phyloP scores from a whole-genome alignment of 37 sponge, comb jelly and placozoan genomes.

The Beroe forskalii region DNA sequence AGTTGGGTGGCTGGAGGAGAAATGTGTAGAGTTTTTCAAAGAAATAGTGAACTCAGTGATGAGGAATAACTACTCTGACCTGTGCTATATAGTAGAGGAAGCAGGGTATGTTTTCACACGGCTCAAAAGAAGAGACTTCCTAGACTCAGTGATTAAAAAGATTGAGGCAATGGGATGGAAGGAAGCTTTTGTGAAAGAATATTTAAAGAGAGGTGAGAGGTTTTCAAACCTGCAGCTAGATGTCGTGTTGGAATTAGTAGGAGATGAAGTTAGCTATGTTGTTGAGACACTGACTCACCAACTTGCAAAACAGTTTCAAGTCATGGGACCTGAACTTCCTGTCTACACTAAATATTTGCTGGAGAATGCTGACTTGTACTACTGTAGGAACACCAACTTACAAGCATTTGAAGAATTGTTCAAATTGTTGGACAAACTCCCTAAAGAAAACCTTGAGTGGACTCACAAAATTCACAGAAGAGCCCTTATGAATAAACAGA shows the following conservation, averaged over 20 bases:
- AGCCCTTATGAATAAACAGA: too few species aligned
- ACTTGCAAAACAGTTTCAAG: background rate
- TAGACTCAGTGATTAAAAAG: background rate
- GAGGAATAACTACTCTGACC: background rate
- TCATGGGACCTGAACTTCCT: background rate
- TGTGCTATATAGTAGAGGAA: background rate
- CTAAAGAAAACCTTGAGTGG: background rate
- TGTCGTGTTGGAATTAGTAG: background rate
- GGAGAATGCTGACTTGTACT: background rate
- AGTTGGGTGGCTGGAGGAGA: background rate
- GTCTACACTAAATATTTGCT: background rate
- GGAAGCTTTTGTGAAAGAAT: background rate
- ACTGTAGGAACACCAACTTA: background rate
- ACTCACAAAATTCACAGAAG: too few species aligned
- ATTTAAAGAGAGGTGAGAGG: background rate
- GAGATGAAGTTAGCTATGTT: background rate
- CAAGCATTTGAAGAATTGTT: background rate
- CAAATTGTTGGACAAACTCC: background rate
- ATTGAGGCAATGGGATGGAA: background rate
- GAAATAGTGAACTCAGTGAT: background rate
- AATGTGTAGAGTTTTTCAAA: background rate
- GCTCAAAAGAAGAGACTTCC: background rate
- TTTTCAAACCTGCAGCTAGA: background rate
- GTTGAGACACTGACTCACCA: background rate
- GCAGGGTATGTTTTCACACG: background rate